Evolutionary conservation across 2,888 invertebrate genomes (phyloP).

Genomic region (Halocaridina rubra): DNA sequence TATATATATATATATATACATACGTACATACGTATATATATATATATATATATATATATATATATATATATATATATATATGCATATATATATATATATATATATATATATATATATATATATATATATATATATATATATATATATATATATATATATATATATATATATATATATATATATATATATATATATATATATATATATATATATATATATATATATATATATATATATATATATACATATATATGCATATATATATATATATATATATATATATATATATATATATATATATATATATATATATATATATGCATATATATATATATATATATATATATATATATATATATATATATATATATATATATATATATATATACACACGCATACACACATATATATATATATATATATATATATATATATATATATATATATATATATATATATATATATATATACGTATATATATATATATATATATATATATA

Average conservation of each 20-base stretch:
- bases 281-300: neutral
- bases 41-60: neutral
- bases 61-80: conserved; percentile 1
- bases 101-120: neutral
- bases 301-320: no score
- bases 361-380: neutral
- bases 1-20: neutral
- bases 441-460: conserved; percentile 1
- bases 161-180: neutral
- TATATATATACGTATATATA: conserved; percentile 14
- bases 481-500: conserved; percentile 11
- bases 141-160: neutral
- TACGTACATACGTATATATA: neutral
- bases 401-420: neutral
- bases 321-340: neutral
- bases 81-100: neutral
- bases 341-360: neutral
- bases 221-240: neutral
- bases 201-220: neutral
- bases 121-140: neutral
- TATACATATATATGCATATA: neutral
- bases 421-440: neutral
- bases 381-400: neutral
- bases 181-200: neutral
- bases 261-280: neutral